Base-by-base conservation (phyloP, 1,140 invertebrate genomes). In the Lineus longissimus region DNA sequence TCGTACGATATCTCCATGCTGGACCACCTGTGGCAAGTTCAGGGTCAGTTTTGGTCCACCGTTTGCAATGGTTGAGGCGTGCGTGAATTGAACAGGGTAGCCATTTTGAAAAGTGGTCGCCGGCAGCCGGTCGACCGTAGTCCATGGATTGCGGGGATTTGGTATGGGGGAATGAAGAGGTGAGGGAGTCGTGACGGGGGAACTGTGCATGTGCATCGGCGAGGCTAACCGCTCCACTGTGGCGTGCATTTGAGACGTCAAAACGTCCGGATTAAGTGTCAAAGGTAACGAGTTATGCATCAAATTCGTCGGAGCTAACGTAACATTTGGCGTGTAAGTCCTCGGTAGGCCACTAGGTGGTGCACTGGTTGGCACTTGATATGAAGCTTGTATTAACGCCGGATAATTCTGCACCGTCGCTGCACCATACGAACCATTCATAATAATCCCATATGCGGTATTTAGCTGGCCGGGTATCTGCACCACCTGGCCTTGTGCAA, bases 401-500 rank as follows among this genome's bases (percentile, higher is more conserved):
- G 25, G 19, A 19, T 19, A 19, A 19, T 19, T 23, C 9, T 51
- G 19, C 47, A 51, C 47, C 47, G 47, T 23, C 47, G 47, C 47
- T 27, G 19, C n/a, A 51, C 25, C 25, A 51, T 23, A 51, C n/a
- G 47, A 23, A 51, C 47, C 25, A n/a, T 51, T 19, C n/a, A 23
- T 51, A 9, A 51, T 27, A 27, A 51, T 51, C 25, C 47, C 47
- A 27, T 51, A 51, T 4, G 47, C 25, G 19, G 47, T 51, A 19
- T 19, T 19, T 51, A 19, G 6, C 19, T 51, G 47, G 47, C 25
- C 19, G 6, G n/a, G 47, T 23, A 19, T 27, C 25, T 51, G 47
- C n/a, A 51, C 25, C 47, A 51, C n/a, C n/a, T 51, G 47, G n/a
- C 47, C 47, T 51, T 51, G 47, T 4, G 40, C 40, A 19, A 27